These are phyloP conservation scores for Phoxinus dragarum DNA, from an alignment of 2,797 vertebrate species.

Conservation along the genomic window DNA sequence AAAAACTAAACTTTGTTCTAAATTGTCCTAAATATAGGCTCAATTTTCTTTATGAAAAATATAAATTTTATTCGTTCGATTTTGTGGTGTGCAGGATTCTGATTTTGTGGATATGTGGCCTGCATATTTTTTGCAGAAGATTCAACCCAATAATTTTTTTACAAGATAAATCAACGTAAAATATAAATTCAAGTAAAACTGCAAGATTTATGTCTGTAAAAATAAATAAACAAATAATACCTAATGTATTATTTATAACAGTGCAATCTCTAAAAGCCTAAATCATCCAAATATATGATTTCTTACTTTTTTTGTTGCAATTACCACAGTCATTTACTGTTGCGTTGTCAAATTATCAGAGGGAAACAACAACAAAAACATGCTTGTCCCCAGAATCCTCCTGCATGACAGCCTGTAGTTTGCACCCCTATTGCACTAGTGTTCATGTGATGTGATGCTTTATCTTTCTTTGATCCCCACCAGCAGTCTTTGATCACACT, in stretches of 20 bases:
- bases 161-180: background rate
- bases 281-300: background rate
- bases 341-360: background rate
- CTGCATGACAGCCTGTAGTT: background rate
- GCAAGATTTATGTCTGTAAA: background rate
- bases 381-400: background rate
- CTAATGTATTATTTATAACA: background rate
- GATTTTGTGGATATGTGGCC: background rate
- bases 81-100: background rate
- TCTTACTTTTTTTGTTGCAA: background rate
- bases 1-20: background rate
- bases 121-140: background rate
- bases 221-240: background rate
- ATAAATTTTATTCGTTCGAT: background rate
- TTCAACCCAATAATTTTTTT: conserved; percentile 22
- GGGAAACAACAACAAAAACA: background rate
- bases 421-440: background rate
- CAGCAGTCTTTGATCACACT: background rate
- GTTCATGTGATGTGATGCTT: background rate
- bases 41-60: background rate
- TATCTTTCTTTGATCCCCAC: background rate
- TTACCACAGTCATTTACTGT: background rate
- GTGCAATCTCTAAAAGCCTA: background rate
- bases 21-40: background rate
- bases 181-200: background rate